Base-by-base conservation (phyloP, 2,113 vertebrate species). In the Ifrita kowaldi region DNA sequence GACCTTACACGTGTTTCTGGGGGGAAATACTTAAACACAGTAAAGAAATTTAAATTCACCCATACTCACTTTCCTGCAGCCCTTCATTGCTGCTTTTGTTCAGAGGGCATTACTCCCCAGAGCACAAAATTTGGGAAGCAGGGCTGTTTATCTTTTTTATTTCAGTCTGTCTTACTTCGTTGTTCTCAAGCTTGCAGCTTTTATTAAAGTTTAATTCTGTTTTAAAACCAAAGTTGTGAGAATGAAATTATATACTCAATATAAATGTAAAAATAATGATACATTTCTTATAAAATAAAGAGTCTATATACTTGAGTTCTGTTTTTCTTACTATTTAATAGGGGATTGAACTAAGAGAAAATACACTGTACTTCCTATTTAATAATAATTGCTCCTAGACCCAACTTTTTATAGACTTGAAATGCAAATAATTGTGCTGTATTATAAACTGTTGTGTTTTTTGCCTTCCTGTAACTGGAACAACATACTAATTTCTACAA, bases 401-500 rank as follows among this genome's bases (percentile, higher is more conserved):
- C 14, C 5, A 74, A 52, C 15, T 57, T 94, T 63, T 92, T 80
- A 19, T 60, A 69, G 56, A 68, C 23, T 68, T 94, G 39, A 90
- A 89, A 79, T 93, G 95, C 69, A 84, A 82, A 73, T 93, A 65
- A 83, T 76, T 93, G 24, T 95, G n/a, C 75, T 97, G 12, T 97
- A 68, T 96, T 97, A 64, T 98, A 96, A 98, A 97, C 63, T 98
- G 82, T 96, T 98, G 82, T 97, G 75, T 78, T 97, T 95, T 95
- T 97, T 97, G 89, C 97, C 95, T 98, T 97, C 97, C 97, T 97
- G 32, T 98, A 98, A 98, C 97, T 98, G 98, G 98, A 98, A 79
- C 98, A 98, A 98, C 97, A 94, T 98, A 98, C 97, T 98, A 98
- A 99, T 98, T 98, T 98, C 97, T 98, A 98, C 98, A 96, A 98